phyloP scores from a whole-genome alignment of 2,113 vertebrate species.

The Oophaga pumilio region DNA sequence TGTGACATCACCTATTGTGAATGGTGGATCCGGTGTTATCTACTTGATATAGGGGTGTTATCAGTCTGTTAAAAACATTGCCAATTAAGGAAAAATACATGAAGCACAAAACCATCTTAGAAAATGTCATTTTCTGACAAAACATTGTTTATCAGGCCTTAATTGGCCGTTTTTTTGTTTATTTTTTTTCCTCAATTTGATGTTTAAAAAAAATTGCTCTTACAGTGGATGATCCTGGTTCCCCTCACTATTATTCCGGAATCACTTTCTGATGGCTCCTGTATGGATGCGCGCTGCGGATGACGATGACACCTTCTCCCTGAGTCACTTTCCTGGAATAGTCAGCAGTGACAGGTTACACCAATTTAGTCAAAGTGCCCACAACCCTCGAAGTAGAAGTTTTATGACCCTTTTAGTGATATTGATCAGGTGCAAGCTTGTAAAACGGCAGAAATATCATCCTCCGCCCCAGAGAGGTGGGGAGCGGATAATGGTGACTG shows the following conservation, averaged over 20 bases:
- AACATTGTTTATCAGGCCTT: too few species aligned
- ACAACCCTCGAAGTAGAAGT: constrained; percentile 34
- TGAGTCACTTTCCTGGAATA: constrained; percentile 33
- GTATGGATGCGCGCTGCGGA: neutral
- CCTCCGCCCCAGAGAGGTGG: neutral
- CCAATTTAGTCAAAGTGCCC: constrained; percentile 36
- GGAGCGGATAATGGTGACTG: neutral
- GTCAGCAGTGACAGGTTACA: neutral
- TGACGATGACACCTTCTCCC: neutral
- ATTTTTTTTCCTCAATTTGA: too few species aligned
- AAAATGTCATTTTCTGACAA: too few species aligned
- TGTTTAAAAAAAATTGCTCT: too few species aligned
- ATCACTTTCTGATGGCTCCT: neutral
- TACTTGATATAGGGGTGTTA: too few species aligned
- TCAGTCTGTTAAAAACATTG: too few species aligned
- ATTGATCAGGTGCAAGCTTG: constrained; percentile 47
- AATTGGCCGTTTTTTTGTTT: too few species aligned
- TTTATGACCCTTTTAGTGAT: constrained; percentile 53
- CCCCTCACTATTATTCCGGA: neutral
- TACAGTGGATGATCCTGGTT: too few species aligned
- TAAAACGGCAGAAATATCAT: constrained; percentile 48
- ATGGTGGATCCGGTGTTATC: too few species aligned
- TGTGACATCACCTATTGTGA: too few species aligned
- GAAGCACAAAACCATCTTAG: too few species aligned
- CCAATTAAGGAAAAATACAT: too few species aligned